Conservation (phyloP, 2,797 vertebrate genomes). For the Eidolon dupreanum region DNA sequence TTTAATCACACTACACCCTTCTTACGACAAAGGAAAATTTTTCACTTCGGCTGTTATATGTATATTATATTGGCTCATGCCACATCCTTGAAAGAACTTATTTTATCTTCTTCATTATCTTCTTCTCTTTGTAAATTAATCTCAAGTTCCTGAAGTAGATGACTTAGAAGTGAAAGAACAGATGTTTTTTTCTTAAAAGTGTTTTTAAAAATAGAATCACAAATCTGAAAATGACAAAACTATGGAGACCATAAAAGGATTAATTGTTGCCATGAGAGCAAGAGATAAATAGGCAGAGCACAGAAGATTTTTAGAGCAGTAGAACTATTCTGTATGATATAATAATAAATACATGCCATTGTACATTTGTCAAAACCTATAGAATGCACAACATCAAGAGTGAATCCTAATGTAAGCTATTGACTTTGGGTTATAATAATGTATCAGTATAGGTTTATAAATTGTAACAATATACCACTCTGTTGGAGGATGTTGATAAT, state of each 20-base stretch:
- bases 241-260: background rate
- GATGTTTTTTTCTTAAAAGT: background rate
- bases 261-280: background rate
- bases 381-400: background rate
- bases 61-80: background rate
- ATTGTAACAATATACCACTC: background rate
- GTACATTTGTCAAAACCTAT: background rate
- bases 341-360: background rate
- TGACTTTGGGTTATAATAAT: background rate
- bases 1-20: background rate
- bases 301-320: background rate
- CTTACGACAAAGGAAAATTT: background rate
- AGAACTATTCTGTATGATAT: background rate
- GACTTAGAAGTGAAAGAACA: background rate
- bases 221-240: background rate
- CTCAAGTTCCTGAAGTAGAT: background rate
- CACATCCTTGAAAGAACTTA: background rate
- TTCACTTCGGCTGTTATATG: background rate
- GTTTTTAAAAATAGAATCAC: background rate
- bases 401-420: background rate
- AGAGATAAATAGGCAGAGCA: background rate
- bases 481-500: background rate
- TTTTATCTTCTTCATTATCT: background rate
- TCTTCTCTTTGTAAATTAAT: background rate
- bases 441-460: background rate